A percentile compares a stretch with the other conserved stretches of the same genome.
These are phyloP conservation scores for Glandiceps talaboti DNA, from an alignment of 53 echinoderm and acorn worm species.

Conservation along the genomic window DNA sequence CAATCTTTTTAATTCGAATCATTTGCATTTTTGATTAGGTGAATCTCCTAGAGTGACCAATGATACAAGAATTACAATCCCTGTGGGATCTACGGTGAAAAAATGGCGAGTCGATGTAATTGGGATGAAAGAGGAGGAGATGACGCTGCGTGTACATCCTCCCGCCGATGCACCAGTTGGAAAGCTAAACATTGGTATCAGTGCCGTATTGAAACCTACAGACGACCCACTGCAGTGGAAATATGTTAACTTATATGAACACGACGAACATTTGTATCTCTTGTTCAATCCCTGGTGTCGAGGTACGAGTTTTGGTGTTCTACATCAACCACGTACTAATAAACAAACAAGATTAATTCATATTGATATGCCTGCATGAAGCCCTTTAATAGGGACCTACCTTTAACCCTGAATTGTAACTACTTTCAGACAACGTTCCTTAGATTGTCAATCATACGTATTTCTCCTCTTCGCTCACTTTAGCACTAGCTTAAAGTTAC, in stretches of 20 bases:
- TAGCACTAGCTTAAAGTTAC: too few relatives aligned
- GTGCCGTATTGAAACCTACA: background rate
- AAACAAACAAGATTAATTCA: too few relatives aligned
- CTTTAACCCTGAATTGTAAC: too few relatives aligned
- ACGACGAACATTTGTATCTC: background rate
- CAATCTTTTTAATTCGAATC: too few relatives aligned
- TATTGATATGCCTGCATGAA: too few relatives aligned
- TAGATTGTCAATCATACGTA: too few relatives aligned
- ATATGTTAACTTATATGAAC: background rate
- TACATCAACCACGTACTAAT: too few relatives aligned
- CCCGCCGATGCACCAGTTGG: background rate
- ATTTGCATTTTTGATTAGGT: too few relatives aligned
- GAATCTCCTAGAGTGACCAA: background rate
- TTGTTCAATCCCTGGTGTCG: background rate
- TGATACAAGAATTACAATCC: background rate
- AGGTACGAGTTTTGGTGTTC: background rate
- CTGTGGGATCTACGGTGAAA: background rate
- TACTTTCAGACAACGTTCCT: too few relatives aligned
- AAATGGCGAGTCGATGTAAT: background rate
- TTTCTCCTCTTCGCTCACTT: too few relatives aligned
- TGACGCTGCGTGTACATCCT: background rate
- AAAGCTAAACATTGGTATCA: background rate
- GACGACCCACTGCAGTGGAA: background rate
- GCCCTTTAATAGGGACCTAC: too few relatives aligned
- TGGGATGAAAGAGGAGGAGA: background rate